Base-by-base conservation (phyloP, 2,797 vertebrate species). In the Sarcoramphus papa region DNA sequence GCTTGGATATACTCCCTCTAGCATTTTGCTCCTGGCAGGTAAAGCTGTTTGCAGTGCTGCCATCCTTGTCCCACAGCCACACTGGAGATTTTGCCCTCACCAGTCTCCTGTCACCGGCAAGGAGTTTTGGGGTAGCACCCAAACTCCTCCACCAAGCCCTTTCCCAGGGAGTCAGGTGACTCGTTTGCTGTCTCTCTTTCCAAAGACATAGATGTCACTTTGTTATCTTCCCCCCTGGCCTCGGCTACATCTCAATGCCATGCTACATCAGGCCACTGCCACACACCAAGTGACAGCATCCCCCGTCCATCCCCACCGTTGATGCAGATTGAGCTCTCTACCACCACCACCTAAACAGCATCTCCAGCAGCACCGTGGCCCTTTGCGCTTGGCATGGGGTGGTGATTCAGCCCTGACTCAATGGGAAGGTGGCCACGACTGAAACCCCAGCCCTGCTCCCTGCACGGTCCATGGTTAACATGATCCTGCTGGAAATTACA, bases 391-490 rank as follows among this genome's bases (percentile, higher is more conserved):
- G 0, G 33, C 2, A 0, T 7, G 3, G 65, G 68, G 65, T n/a
- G 3, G 43, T 72, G 87, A 83, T 51, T 93, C 84, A 91, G 81
- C 50, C 74, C 65, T 95, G 86, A 72, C 53, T 92, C 84, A 54
- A 35, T 6, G n/a, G 60, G 80, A 95, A 89, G 43, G 56, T 30
- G 64, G 48, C 67, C 86, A 62, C 0, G 7, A 22, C 64, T 62
- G 76, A 89, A 88, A 73, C 41, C 51, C 28, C 28, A 82, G 51
- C 50, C 77, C 75, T 65, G 33, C 48, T 94, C 59, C 50, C 54
- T 67, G 33, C 70, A 41, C 0, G 1, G 30, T 15, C 41, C 0
- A 0, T 3, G 41, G 41, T 81, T 70, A 88, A 65, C 25, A 12
- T 21, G 40, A 72, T 67, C 64, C 53, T 70, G 59, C 40, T 77